Evolutionary conservation across 2,113 vertebrate genomes (phyloP).

Genomic region (Pterocles burchelli): DNA sequence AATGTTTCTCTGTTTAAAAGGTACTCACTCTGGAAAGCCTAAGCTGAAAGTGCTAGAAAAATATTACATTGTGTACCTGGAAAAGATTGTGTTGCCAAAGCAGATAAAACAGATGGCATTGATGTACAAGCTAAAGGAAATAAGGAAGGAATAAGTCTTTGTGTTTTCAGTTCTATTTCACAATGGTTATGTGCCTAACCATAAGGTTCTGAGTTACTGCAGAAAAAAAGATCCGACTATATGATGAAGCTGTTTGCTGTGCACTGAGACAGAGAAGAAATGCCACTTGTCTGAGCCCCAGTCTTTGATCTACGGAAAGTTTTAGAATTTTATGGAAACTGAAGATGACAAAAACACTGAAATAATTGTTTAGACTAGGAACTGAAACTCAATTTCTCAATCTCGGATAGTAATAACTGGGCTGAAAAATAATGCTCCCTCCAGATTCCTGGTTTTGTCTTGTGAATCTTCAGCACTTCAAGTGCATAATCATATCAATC

Average conservation of each 20-base stretch:
- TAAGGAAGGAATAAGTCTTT: neutral
- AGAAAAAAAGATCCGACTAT: neutral
- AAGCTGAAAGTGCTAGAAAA: neutral
- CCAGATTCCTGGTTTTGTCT: neutral
- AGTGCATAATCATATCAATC: neutral
- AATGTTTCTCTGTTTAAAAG: neutral
- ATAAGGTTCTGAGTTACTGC: neutral
- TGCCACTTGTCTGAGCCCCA: neutral
- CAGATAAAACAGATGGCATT: neutral
- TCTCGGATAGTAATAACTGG: neutral
- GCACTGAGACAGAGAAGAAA: neutral
- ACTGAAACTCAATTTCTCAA: neutral
- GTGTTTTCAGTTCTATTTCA: neutral
- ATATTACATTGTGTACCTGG: neutral
- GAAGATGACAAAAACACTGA: neutral
- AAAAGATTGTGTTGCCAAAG: neutral
- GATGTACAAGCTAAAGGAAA: neutral
- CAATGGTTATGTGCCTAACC: neutral
- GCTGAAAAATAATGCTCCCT: neutral
- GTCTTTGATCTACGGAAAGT: neutral
- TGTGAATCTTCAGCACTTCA: neutral
- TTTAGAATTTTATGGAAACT: neutral
- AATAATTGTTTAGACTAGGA: neutral
- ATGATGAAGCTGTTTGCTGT: neutral
- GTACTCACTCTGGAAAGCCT: neutral